Evolutionary conservation across 2,113 vertebrate genomes (phyloP), one percentile per base, ranked within the genome.

Genomic region (Ictidomys tridecemlineatus): DNA sequence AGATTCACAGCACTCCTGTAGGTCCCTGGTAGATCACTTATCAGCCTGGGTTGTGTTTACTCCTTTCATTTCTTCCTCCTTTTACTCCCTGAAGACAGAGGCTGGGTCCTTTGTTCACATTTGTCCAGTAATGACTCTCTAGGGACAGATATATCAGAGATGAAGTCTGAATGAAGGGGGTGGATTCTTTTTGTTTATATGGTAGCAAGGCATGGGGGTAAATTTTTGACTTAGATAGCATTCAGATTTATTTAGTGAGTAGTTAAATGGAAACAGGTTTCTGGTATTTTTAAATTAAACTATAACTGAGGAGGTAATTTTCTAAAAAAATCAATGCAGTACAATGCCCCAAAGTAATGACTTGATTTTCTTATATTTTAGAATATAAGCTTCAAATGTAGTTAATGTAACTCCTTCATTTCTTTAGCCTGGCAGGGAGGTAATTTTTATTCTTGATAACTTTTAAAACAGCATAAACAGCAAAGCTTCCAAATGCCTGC

Each of bases 331-430:
- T 94, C 95, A 96, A 53, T 94, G 69, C 70, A 79, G 45, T 53
- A 89, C 28, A 53, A 86, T 95, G 78, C 56, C 42, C 58, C 58
- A 89, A 79, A 95, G 70, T 65, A 93, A 91, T 92, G 89, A 76
- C 78, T 95, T 73, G 89, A 84, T 94, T 97, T 94, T 86, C 63
- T 95, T 56, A 76, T 93, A 69, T 65, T 93, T 97, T 87, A 80
- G 65, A 84, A 84, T 79, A 86, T 93, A 86, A 85, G 30, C 58
- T 91, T 93, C 53, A 92, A 73, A 95, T 90, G 65, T 37, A 76
- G 74, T 10, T 58, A 69, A 79, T n/a, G 51, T 9, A 89, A 65
- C 11, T 53, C 77, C 7, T 80, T 80, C 56, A 70, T 77, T 95
- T 85, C 76, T 94, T 95, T 24, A 84, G 45, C 32, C 18, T 89